These are phyloP conservation scores for Momotus momota DNA, from an alignment of 2,797 vertebrate species.

Conservation along the genomic window DNA sequence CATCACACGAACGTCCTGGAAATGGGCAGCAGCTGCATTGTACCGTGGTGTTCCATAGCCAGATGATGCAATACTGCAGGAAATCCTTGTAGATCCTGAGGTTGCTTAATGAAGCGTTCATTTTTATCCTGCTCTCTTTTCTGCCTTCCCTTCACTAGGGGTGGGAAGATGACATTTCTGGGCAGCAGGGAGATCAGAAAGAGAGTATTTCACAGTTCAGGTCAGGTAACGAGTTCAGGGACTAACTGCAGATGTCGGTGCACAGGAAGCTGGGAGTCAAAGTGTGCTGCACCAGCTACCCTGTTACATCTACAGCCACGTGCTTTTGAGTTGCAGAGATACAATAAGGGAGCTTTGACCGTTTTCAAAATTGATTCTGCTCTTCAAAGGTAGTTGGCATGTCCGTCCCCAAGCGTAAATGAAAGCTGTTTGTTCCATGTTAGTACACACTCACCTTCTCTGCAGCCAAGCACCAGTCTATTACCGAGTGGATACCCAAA, in stretches of 20 bases:
- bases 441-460: not conserved
- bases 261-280: not conserved
- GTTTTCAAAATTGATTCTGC: not conserved
- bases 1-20: not conserved
- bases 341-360: not conserved
- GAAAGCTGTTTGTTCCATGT: not conserved
- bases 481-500: not conserved
- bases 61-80: not conserved
- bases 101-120: not conserved
- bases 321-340: not conserved
- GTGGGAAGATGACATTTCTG: not conserved
- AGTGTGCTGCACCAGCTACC: not conserved
- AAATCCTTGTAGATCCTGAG: not conserved
- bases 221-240: not conserved
- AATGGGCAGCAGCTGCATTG: not conserved
- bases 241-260: not conserved
- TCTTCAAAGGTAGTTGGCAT: not conserved
- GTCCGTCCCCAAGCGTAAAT: not conserved
- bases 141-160: not conserved
- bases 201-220: not conserved
- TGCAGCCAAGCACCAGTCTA: not conserved
- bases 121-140: not conserved
- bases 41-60: not conserved
- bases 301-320: not conserved
- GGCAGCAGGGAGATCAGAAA: not conserved